A percentile compares a stretch with the other conserved stretches of the same genome.
Evolutionary conservation across 1,140 invertebrate species (phyloP).

Genomic region (Bombus breviceps): DNA sequence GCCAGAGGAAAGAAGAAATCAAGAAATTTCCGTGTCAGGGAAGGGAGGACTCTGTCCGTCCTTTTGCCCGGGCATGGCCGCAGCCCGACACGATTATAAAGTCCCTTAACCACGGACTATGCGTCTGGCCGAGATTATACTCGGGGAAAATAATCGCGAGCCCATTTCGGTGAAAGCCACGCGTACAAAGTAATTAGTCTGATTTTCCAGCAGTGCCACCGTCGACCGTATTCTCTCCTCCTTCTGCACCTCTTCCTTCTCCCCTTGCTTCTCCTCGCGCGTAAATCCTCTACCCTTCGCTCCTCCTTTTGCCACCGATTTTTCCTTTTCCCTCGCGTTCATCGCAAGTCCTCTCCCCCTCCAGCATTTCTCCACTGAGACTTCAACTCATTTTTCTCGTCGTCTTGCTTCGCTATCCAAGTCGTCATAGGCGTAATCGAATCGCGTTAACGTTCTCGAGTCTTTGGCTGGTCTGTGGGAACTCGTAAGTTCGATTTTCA

Average conservation of each 20-base stretch:
- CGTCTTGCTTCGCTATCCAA: conserved; percentile 43
- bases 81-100: conserved; percentile 52
- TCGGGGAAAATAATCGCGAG: conserved; percentile 65
- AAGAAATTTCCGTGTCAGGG: conserved; percentile 39
- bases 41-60: not conserved
- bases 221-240: not conserved
- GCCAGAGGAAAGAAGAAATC: conserved; percentile 49
- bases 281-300: not conserved
- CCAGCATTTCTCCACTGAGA: conserved; percentile 20
- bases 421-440: conserved; percentile 43
- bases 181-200: conserved; percentile 68
- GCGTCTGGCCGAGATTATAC: conserved; percentile 60
- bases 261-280: not conserved
- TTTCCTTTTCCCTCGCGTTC: not conserved
- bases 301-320: not conserved
- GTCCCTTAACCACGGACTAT: conserved; percentile 27
- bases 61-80: conserved; percentile 22
- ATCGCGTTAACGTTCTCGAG: not conserved
- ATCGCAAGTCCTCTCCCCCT: conserved; percentile 5
- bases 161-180: conserved; percentile 67
- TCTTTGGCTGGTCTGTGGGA: not conserved
- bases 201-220: conserved; percentile 61
- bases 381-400: conserved; percentile 50
- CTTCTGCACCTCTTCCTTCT: not conserved
- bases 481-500: not conserved